These are phyloP conservation scores for Leptopilina drosophilae DNA, from an alignment of 2,888 invertebrate genomes.

Conservation along the genomic window DNA sequence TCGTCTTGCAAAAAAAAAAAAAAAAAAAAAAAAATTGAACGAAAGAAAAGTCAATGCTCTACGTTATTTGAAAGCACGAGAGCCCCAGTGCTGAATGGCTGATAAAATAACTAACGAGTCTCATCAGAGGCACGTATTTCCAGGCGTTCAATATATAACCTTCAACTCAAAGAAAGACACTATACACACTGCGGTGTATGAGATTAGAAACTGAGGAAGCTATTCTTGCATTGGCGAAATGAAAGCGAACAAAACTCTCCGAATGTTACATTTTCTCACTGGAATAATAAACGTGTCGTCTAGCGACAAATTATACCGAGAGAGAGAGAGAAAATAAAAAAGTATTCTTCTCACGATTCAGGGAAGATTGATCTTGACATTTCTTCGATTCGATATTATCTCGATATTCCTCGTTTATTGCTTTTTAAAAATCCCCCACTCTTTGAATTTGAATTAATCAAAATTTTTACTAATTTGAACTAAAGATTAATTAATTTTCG, in stretches of 20 bases:
- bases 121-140: conserved; percentile 32
- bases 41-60: conserved; percentile 8
- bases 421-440: background rate
- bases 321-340: background rate
- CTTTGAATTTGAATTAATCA: no score
- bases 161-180: conserved; percentile 18
- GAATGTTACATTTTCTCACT: conserved; percentile 24
- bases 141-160: conserved; percentile 23
- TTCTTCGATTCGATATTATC: background rate
- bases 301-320: conserved; percentile 8
- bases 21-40: no score
- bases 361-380: conserved; percentile 17
- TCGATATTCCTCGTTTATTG: background rate
- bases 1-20: background rate
- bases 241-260: background rate
- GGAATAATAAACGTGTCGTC: conserved; percentile 23
- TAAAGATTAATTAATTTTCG: background rate
- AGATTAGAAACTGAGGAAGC: background rate
- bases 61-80: conserved; percentile 47
- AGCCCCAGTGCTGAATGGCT: conserved; percentile 22
- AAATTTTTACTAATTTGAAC: no score
- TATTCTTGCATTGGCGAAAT: conserved; percentile 20
- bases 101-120: conserved; percentile 54
- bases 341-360: background rate
- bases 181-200: background rate